Evolutionary conservation across 2,797 vertebrate genomes (phyloP).

Genomic region (Capromys pilorides): DNA sequence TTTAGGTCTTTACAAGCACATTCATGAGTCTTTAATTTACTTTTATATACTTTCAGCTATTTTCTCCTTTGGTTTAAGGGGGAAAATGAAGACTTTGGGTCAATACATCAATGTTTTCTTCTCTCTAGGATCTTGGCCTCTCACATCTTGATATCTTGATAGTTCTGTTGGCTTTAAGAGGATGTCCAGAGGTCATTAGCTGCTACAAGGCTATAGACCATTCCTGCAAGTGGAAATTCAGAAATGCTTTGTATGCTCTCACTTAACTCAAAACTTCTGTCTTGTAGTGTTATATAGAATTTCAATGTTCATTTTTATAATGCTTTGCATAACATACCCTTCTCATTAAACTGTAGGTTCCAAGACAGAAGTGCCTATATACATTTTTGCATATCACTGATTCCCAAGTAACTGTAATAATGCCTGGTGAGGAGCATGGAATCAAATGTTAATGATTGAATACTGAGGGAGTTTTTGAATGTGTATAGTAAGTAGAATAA

Average conservation of each 20-base stretch:
- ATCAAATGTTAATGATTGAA: constrained; percentile 17
- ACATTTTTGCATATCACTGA: background rate
- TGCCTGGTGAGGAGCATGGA: background rate
- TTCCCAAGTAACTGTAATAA: background rate
- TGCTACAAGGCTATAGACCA: background rate
- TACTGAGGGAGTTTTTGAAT: background rate
- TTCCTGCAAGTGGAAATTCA: background rate
- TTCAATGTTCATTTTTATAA: constrained; percentile 34
- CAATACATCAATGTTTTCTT: background rate
- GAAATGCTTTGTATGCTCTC: background rate
- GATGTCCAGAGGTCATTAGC: background rate
- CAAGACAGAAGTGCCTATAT: background rate
- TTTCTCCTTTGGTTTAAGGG: background rate
- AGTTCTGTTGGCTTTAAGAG: background rate
- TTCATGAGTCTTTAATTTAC: background rate
- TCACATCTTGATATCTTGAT: constrained; percentile 5
- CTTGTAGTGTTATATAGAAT: background rate
- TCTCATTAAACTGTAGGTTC: background rate
- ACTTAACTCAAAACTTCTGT: background rate
- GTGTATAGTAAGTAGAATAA: background rate
- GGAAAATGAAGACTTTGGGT: background rate
- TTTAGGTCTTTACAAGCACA: background rate
- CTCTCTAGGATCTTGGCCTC: background rate
- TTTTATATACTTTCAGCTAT: background rate
- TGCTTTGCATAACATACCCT: background rate